Evolutionary conservation across 1,140 invertebrate genomes (phyloP).

Genomic region (Pogonognathellus flavescens): DNA sequence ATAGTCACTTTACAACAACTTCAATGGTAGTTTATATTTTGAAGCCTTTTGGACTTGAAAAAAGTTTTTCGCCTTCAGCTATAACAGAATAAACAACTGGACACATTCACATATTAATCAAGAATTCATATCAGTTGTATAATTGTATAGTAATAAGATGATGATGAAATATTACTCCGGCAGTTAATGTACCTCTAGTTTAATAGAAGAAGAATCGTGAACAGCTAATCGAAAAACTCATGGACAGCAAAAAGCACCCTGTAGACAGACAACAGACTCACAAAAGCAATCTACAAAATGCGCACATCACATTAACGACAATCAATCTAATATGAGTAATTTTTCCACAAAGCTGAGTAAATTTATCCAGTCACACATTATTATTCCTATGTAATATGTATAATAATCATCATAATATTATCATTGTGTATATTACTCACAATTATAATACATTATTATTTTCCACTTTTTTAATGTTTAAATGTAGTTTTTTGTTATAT

Average conservation of each 20-base stretch:
- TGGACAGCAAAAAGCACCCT: conserved; percentile 48
- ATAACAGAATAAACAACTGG: conserved; percentile 28
- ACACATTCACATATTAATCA: conserved; percentile 27
- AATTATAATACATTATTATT: conserved; percentile 50
- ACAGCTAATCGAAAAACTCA: conserved; percentile 40
- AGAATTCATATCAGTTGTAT: conserved; percentile 42
- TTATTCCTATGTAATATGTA: conserved; percentile 16
- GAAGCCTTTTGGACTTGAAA: conserved; percentile 28
- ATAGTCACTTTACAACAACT: conserved; percentile 40
- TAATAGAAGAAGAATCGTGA: conserved; percentile 16
- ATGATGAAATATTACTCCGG: conserved; percentile 37
- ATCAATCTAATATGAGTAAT: conserved; percentile 33
- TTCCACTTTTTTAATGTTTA: conserved; percentile 37
- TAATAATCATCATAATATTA: conserved; percentile 25
- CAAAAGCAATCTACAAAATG: conserved; percentile 49
- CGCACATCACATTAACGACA: conserved; percentile 30
- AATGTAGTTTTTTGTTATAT: conserved; percentile 39
- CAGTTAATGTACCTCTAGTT: conserved; percentile 25
- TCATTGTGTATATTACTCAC: conserved; percentile 39
- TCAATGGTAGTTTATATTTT: conserved; percentile 31
- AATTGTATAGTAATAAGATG: conserved; percentile 29
- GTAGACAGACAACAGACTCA: conserved; percentile 40
- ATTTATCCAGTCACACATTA: conserved; percentile 10
- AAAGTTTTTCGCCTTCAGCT: conserved; percentile 32
- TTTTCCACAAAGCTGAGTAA: conserved; percentile 35